A percentile compares a stretch with the other conserved stretches of the same genome.
Evolutionary conservation across 2,888 invertebrate genomes (phyloP).

Genomic region (Zeuzera pyrina): DNA sequence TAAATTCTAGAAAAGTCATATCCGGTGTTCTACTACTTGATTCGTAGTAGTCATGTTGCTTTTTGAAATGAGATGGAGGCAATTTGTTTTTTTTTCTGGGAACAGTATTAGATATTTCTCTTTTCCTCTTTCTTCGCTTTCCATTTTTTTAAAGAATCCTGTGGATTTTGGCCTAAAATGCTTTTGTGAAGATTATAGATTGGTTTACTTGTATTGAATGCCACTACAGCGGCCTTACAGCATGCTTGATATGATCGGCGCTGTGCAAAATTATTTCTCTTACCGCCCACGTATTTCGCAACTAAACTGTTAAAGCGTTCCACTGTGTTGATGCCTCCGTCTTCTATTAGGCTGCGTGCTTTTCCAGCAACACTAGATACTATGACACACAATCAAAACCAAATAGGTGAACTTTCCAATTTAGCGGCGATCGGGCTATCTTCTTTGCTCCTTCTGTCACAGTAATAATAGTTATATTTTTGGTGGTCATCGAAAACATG

Average conservation of each 20-base stretch:
- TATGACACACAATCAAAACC: constrained; percentile 8
- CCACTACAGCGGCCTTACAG: constrained; percentile 25
- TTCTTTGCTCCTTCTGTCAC: constrained; percentile 5
- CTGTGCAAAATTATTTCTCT: constrained; percentile 25
- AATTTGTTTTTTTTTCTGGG: too few species aligned
- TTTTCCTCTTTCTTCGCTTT: too few species aligned
- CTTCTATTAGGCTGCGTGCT: constrained; percentile 16
- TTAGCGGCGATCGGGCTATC: background rate
- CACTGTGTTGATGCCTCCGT: constrained; percentile 23
- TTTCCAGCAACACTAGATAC: constrained; percentile 7
- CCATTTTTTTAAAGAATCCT: too few species aligned
- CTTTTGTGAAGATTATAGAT: constrained; percentile 13
- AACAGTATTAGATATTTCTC: too few species aligned
- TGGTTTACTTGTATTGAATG: constrained; percentile 19
- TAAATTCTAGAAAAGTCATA: constrained; percentile 9
- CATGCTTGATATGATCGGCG: constrained; percentile 25
- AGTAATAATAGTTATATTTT: constrained; percentile 15
- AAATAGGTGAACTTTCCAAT: constrained; percentile 7
- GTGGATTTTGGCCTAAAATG: constrained; percentile 8
- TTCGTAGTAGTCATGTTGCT: constrained; percentile 17
- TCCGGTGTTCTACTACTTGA: constrained; percentile 12
- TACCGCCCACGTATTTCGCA: constrained; percentile 29
- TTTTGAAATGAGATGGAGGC: too few species aligned
- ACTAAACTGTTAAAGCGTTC: too few species aligned
- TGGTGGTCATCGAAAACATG: constrained; percentile 25